Conservation (phyloP, 2,113 vertebrate genomes). For the Toxostoma redivivum region DNA sequence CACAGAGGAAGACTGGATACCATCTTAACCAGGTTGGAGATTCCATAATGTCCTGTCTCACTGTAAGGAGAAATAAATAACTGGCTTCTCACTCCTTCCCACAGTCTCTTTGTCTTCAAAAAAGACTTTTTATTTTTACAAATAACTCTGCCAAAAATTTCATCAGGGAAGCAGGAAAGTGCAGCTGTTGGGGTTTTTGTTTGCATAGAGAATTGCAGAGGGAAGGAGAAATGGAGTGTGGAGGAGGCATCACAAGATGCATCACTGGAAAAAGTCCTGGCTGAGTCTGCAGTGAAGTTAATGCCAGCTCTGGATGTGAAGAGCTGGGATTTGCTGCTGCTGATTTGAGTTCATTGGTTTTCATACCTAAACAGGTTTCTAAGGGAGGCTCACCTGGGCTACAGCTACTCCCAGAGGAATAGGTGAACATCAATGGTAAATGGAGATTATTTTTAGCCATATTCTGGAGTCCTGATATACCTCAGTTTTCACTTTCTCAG, state of each 20-base stretch:
- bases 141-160: not conserved
- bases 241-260: not conserved
- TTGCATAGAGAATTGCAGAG: not conserved
- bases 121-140: not conserved
- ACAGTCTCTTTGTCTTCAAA: not conserved
- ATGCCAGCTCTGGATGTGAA: not conserved
- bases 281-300: not conserved
- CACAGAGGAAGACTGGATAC: not conserved
- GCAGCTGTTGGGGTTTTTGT: not conserved
- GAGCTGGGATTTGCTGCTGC: not conserved
- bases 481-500: slow-evolving; percentile 70
- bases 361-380: not conserved
- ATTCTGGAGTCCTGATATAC: slow-evolving; percentile 36
- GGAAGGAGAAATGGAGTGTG: not conserved
- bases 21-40: fast-evolving
- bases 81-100: not conserved
- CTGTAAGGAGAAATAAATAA: not conserved
- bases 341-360: not conserved
- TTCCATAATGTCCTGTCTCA: not conserved
- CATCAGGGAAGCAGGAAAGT: not conserved
- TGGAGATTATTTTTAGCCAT: slow-evolving; percentile 31
- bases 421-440: not conserved
- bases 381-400: not conserved
- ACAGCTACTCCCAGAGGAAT: not conserved
- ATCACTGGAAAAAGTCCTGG: not conserved